Conservation (phyloP, 2,888 invertebrate genomes). For the Lordiphosa fenestrarum region DNA sequence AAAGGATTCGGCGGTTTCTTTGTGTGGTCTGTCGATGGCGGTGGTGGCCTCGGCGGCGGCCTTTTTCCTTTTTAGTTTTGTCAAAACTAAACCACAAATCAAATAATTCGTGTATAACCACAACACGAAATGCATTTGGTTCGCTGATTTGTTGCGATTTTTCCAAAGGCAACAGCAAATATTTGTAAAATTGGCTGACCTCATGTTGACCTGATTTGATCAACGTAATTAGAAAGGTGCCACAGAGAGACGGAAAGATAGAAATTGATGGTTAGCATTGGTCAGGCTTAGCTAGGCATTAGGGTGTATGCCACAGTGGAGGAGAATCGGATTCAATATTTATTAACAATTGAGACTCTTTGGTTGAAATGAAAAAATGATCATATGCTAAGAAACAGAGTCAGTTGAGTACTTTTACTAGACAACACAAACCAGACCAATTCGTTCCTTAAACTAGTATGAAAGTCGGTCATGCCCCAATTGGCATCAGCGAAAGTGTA, state of each 20-base stretch:
- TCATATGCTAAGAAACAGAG: no score
- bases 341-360: no score
- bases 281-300: no score
- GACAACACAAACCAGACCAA: no score
- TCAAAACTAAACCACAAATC: slow-evolving; percentile 53
- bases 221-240: slow-evolving; percentile 11
- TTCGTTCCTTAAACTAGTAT: no score
- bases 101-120: slow-evolving; percentile 40
- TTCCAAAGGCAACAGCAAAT: slow-evolving; percentile 2
- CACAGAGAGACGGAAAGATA: not conserved
- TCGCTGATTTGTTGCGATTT: slow-evolving; percentile 20
- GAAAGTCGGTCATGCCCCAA: no score
- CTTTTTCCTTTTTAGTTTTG: slow-evolving; percentile 23
- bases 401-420: no score
- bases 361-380: no score
- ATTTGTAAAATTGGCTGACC: slow-evolving; percentile 10
- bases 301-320: no score
- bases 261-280: not conserved
- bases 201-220: slow-evolving; percentile 5
- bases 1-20: slow-evolving; percentile 30
- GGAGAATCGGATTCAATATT: no score
- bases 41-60: slow-evolving; percentile 15
- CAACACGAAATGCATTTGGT: slow-evolving; percentile 42
- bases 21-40: slow-evolving; percentile 25
- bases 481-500: no score